Base-by-base conservation (phyloP, 2,888 invertebrate species). In the Theodoxus fluviatilis region DNA sequence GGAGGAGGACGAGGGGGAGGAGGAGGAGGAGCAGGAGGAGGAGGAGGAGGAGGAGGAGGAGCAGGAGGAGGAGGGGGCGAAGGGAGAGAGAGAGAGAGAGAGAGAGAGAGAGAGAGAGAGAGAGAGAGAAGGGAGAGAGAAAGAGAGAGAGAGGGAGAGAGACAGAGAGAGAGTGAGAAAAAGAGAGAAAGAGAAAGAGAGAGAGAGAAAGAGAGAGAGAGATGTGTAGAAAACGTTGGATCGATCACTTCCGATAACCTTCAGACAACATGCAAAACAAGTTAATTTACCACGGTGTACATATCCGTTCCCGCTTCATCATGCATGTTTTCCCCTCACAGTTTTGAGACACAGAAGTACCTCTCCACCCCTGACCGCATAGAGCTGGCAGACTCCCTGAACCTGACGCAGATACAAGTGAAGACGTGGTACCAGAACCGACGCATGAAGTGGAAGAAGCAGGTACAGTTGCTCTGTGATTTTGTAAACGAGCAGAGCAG, bases 341-440 rank as follows among this genome's bases (percentile, higher is more conserved):
- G 85, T 57, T 88, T 88, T 71, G 88, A 87, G 61, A 79, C 80
- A 28, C 88, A 88, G 77, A 88, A 88, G 76, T 88, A 88, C 75
- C 77, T 88, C 66, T 88, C 88, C 1, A 88, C 88, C 0, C 87
- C 88, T 0, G 88, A 88, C 68, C 74, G 88, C 43, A 78, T 86
- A 7, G 87, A 87, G 40, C 76, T 88, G 64, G 88, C 88, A 2
- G 83, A 85, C 22, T 81, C 81, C 2, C 78, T 88, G n/a, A 87
- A 87, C 0, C 81, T 88, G 40, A 86, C 85, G 0, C 88, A 88
- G 76, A 82, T 88, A 6, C 88, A 88, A 73, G 88, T 88, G 22
- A 88, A 88, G 76, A 88, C 88, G 0, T 88, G 88, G 88, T 88
- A 88, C 77, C 88, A 88, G 78, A 88, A 88, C 78, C 73, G 88